Conservation (phyloP, 2,797 vertebrate genomes). For the Salarias fasciatus region DNA sequence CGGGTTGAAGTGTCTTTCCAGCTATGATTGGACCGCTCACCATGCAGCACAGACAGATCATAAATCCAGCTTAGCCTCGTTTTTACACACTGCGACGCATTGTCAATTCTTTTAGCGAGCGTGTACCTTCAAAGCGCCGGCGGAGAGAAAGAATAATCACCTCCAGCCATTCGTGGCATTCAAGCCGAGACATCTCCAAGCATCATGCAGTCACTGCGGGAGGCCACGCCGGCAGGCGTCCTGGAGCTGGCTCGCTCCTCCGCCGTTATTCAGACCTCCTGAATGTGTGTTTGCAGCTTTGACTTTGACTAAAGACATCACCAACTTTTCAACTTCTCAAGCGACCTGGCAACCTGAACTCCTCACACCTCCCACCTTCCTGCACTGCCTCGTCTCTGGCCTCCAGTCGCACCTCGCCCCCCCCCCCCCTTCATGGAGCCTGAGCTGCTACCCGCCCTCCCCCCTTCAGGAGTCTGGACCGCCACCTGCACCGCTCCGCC, state of each 20-base stretch:
- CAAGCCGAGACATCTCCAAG: no score
- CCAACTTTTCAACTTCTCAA: not conserved
- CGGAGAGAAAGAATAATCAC: no score
- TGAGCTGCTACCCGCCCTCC: slow-evolving; percentile 32
- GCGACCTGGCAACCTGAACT: slow-evolving; percentile 11
- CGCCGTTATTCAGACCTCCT: no score
- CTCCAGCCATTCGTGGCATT: no score
- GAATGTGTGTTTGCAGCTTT: not conserved
- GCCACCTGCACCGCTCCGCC: slow-evolving; percentile 63
- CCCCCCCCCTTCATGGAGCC: slow-evolving; percentile 19
- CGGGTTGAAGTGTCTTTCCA: no score
- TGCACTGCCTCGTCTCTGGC: slow-evolving; percentile 21
- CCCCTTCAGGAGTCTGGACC: slow-evolving; percentile 40
- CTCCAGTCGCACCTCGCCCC: slow-evolving; percentile 21
- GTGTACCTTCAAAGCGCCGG: not conserved
- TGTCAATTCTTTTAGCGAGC: not conserved
- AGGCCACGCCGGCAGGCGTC: no score
- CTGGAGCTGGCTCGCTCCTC: no score
- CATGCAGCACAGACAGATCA: not conserved
- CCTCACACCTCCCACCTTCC: slow-evolving; percentile 22
- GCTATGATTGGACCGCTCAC: not conserved
- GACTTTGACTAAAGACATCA: not conserved
- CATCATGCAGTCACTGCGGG: no score
- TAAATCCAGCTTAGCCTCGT: not conserved
- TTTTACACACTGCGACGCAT: not conserved